phyloP scores from a whole-genome alignment of 2,113 vertebrate genomes.

The Psilopsiagon aymara region DNA sequence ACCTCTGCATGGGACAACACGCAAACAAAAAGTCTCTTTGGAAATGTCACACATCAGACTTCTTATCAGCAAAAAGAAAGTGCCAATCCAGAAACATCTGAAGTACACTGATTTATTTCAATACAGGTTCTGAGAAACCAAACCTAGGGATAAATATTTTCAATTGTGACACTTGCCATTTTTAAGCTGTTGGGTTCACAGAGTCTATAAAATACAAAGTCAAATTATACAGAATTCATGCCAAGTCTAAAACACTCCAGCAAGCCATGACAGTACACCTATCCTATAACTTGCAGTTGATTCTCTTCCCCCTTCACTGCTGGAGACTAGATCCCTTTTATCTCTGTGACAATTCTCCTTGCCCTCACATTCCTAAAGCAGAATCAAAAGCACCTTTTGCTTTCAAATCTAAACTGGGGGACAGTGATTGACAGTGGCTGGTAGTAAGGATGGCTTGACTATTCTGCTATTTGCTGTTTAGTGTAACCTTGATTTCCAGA shows the following conservation, averaged over 20 bases:
- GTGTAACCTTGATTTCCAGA: background rate
- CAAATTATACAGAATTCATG: background rate
- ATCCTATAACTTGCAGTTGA: background rate
- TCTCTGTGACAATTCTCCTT: background rate
- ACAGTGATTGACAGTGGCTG: background rate
- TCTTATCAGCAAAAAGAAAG: background rate
- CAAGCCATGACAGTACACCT: background rate
- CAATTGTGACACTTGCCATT: background rate
- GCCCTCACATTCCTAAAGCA: background rate
- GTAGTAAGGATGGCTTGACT: background rate
- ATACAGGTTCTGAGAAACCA: background rate
- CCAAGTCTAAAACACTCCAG: background rate
- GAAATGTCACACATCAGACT: background rate
- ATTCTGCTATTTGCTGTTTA: background rate
- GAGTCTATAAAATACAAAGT: background rate
- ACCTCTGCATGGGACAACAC: background rate
- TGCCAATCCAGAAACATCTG: background rate
- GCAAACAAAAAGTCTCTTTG: background rate
- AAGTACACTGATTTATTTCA: background rate
- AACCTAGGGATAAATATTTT: background rate
- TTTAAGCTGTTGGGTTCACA: background rate
- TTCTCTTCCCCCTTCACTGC: background rate
- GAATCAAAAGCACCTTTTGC: background rate
- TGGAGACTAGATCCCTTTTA: background rate
- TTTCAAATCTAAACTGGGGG: background rate